Conservation (phyloP, 2,888 invertebrate species). For the Empis livida region DNA sequence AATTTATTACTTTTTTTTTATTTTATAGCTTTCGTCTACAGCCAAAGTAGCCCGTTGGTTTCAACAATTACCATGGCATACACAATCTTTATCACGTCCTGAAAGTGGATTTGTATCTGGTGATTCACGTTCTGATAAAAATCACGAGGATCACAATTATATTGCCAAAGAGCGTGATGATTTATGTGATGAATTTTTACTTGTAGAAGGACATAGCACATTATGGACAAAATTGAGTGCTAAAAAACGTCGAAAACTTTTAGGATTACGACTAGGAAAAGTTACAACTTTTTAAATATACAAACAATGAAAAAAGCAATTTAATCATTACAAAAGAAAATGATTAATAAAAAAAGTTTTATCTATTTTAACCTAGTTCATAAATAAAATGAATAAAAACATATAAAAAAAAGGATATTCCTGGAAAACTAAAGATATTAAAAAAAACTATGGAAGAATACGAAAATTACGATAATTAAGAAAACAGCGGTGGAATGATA, state of each 20-base stretch:
- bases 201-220: conserved; percentile 52
- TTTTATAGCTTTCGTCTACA: conserved; percentile 52
- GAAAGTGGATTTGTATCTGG: conserved; percentile 68
- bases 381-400: no score
- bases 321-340: no score
- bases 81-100: conserved; percentile 52
- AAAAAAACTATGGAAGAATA: no score
- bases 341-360: no score
- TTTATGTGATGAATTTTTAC: conserved; percentile 45
- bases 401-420: no score
- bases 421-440: no score
- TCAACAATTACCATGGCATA: conserved; percentile 45
- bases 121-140: conserved; percentile 42
- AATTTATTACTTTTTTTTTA: conserved; percentile 12
- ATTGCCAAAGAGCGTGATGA: conserved; percentile 29
- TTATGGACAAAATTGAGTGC: conserved; percentile 55
- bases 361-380: no score
- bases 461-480: no score
- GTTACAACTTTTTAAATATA: conserved; percentile 50
- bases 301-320: no score
- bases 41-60: conserved; percentile 76
- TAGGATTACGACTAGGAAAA: conserved; percentile 55
- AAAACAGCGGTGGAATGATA: no score
- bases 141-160: conserved; percentile 35
- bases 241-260: conserved; percentile 54